Conservation (phyloP, 2,888 invertebrate genomes). For the Agrotis segetum region DNA sequence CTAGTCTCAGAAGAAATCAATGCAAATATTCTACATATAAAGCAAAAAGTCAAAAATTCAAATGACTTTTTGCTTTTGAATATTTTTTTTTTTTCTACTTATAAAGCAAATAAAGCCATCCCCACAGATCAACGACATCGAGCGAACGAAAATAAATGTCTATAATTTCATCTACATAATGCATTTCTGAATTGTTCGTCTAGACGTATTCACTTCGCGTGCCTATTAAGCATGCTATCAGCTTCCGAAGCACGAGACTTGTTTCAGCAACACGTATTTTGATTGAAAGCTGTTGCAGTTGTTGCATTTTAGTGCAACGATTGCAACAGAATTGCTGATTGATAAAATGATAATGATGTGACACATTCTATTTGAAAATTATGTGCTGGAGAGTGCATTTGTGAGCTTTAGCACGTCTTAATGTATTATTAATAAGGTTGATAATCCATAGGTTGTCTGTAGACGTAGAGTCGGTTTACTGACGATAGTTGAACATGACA, state of each 20-base stretch:
- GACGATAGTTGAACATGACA: too few species aligned
- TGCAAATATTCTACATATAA: not conserved
- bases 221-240: conserved; percentile 42
- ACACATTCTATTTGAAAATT: conserved; percentile 8
- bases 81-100: too few species aligned
- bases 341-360: conserved; percentile 7
- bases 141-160: conserved; percentile 14
- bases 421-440: too few species aligned
- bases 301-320: conserved; percentile 52
- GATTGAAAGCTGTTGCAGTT: conserved; percentile 26
- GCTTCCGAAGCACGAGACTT: conserved; percentile 46
- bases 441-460: too few species aligned
- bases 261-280: conserved; percentile 32
- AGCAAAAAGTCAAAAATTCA: too few species aligned
- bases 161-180: conserved; percentile 23
- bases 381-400: not conserved
- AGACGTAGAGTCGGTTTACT: too few species aligned
- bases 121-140: not conserved
- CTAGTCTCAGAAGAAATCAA: not conserved
- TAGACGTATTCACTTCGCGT: conserved; percentile 33
- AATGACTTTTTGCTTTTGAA: too few species aligned
- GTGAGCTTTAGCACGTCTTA: not conserved
- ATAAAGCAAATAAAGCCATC: not conserved
- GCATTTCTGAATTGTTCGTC: conserved; percentile 21
- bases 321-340: conserved; percentile 41